Evolutionary conservation across 1,140 invertebrate species (phyloP).

Genomic region (Aphelinus certus): DNA sequence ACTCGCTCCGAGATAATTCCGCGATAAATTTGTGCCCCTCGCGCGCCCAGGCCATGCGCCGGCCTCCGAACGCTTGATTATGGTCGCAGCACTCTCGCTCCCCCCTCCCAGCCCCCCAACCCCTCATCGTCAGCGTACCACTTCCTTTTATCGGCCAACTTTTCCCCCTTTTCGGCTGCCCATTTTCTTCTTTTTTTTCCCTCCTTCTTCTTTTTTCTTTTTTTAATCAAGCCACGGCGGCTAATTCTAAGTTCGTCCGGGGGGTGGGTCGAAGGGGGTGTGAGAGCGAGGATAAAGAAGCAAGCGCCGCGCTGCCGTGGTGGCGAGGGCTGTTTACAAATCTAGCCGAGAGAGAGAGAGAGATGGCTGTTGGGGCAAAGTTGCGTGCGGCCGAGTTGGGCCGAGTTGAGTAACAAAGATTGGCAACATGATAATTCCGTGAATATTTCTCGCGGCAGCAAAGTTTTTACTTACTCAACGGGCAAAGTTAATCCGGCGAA

Average conservation of each 20-base stretch:
- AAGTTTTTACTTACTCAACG: no score
- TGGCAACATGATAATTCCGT: neutral
- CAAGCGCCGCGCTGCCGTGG: neutral
- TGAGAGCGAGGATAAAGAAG: neutral
- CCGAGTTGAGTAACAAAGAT: conserved; percentile 16
- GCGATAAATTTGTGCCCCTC: neutral
- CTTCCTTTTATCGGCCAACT: no score
- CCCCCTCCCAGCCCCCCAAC: no score
- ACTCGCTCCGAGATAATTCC: conserved; percentile 14
- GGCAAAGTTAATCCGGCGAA: no score
- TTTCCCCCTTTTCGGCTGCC: no score
- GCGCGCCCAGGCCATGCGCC: no score
- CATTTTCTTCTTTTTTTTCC: no score
- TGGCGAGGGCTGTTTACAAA: conserved; percentile 31
- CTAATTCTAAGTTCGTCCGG: conserved; percentile 35
- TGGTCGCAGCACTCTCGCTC: no score
- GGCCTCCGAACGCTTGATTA: no score
- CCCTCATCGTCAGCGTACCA: no score
- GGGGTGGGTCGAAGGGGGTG: neutral
- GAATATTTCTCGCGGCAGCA: no score
- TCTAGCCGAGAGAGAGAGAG: neutral
- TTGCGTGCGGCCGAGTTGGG: conserved; percentile 20
- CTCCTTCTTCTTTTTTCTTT: conserved; percentile 8
- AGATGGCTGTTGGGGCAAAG: conserved; percentile 9
- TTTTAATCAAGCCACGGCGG: conserved; percentile 33